Evolutionary conservation across 53 echinoderm and acorn worm genomes (phyloP).

Genomic region (Zoroaster sp.): DNA sequence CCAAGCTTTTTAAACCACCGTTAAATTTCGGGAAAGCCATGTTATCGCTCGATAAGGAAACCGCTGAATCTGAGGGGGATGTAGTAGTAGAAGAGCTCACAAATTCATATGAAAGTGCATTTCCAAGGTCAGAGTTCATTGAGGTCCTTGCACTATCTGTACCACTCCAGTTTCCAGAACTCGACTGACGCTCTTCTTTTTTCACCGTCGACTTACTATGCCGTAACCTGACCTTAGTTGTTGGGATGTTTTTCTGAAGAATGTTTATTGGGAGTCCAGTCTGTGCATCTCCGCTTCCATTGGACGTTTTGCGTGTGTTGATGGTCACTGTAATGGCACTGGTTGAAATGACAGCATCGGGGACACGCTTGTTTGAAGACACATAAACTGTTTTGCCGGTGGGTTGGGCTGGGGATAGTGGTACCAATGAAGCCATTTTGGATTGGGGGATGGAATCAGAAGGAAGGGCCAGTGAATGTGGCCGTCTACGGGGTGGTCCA

Average conservation of each 20-base stretch:
- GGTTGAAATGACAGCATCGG: conserved; percentile 79
- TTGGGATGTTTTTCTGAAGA: neutral
- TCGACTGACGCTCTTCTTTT: conserved; percentile 92
- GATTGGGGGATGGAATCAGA: neutral
- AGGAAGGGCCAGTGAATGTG: conserved; percentile 60
- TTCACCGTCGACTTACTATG: conserved; percentile 62
- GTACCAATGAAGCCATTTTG: neutral
- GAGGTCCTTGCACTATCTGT: conserved; percentile 98
- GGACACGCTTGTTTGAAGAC: conserved; percentile 52
- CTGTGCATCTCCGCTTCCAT: neutral
- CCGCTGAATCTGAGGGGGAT: conserved; percentile 96
- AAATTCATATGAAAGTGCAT: conserved; percentile 45
- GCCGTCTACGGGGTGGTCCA: conserved; percentile 47
- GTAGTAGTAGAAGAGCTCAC: conserved; percentile 53
- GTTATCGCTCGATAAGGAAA: conserved; percentile 89
- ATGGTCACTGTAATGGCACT: conserved; percentile 68
- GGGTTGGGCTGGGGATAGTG: conserved; percentile 28
- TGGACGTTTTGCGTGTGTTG: conserved; percentile 40
- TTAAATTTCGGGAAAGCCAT: conserved; percentile 27
- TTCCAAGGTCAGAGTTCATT: conserved; percentile 82
- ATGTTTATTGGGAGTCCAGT: neutral
- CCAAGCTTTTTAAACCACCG: conserved; percentile 47
- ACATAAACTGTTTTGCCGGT: conserved; percentile 18
- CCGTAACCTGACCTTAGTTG: conserved; percentile 59
- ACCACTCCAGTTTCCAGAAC: conserved; percentile 95